Evolutionary conservation across 2,113 vertebrate genomes (phyloP), one percentile per base, ranked within the genome.

Genomic region (Solea senegalensis): DNA sequence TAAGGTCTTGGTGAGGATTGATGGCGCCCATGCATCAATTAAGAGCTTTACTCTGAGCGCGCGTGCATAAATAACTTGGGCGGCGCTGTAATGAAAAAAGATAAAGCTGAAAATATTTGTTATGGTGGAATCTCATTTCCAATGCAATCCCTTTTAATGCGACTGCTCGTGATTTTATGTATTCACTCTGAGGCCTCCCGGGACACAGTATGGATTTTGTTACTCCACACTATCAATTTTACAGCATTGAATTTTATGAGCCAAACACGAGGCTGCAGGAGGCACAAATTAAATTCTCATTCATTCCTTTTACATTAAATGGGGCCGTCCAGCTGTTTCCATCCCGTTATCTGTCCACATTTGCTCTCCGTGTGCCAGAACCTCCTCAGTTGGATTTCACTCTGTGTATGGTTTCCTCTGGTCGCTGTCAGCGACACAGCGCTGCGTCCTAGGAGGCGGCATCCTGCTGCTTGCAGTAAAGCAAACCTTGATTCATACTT

Each of bases 231-330:
- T 52, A 86, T 85, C 73, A 76, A 67, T 81, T 76, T 62, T 66
- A 44, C 14, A 2, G n/a, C 67, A 34, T 45, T 78, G 68, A 41
- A 44, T 80, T 82, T 87, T 70, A 80, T 60, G 71, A 86, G 69
- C 10, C 73, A 50, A 84, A 76, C 75, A 51, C 12, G 26, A 8
- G 78, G 69, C 65, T 52, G 72, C 75, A 64, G 72, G 77, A 76
- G 74, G 52, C 8, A 43, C 62, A 72, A 81, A 72, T 74, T 74
- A 85, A 76, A 84, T 82, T 76, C 61, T 57, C n/a, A n/a, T 75
- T 62, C 60, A 69, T 65, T 63, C 28, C 44, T 73, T 86, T 53
- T 78, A 27, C 69, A 66, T 75, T 57, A 69, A 58, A 84, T 46
- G 28, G 52, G 69, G 46, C 44, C 44, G 70, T 63, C 59, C 84